Evolutionary conservation across 2,888 invertebrate species (phyloP), one percentile per base, ranked within the genome.

Genomic region (Callinectes sapidus): DNA sequence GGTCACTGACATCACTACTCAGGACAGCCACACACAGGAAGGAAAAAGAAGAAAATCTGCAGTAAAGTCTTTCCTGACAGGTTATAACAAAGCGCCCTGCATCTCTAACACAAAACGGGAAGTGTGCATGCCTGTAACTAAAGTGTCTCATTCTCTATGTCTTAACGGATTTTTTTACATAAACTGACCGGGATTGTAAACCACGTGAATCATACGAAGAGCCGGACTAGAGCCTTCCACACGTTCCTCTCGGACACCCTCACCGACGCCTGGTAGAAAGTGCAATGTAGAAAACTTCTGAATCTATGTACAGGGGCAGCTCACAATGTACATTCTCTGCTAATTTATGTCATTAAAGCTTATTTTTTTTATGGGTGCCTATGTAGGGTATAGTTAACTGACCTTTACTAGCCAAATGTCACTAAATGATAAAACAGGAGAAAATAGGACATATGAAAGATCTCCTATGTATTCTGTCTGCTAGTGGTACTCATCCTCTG

Each of bases 401-500:
- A 87, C 48, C 54, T 87, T 54, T 14, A 54, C 18, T 87, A 54
- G n/a, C 42, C 48, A 48, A 48, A 87, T 87, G n/a, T 42, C 48
- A 48, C 42, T 87, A 54, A 28, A 87, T 54, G 48, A 87, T 86
- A 87, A 87, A 87, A 87, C 10, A 16, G 28, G 42, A 87, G 18
- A 87, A 48, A 87, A 89, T 35, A 28, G 71, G 71, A 71, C 71
- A 71, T 28, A 28, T 18, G 28, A 71, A 71, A n/a, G 42, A 66
- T n/a, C 13, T 71, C 42, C 35, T n/a, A 71, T 23, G 71, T 10
- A 35, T 39, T 71, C 32, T 71, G 88, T 42, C 18, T 39, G 88
- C 88, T 93, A 93, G 89, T 93, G 92, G 81, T 93, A 93, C 81
- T 94, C 92, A 87, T 94, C 94, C 77, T 94, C 91, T 77, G 92